Percentiles rank a stretch among this genome's conserved stretches.
Evolutionary conservation across 35 echinoderm and acorn worm species (phyloP).

Genomic region (Lytechinus pictus): DNA sequence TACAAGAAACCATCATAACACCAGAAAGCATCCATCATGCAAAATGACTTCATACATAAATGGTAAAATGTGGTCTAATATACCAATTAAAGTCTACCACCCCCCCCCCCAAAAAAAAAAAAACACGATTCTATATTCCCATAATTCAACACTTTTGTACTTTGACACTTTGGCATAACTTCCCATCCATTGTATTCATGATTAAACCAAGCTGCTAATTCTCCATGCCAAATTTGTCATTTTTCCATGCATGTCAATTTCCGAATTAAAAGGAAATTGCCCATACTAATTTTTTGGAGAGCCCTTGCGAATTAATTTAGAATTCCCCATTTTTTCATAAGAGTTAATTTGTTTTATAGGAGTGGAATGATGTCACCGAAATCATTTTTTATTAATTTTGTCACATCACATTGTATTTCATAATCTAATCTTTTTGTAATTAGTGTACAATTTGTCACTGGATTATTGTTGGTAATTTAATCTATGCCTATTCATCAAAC

Average conservation of each 20-base stretch:
- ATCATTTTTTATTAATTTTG: neutral
- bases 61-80: no score
- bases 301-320: neutral
- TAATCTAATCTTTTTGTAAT: neutral
- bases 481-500: neutral
- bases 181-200: neutral
- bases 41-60: no score
- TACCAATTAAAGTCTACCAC: no score
- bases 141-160: neutral
- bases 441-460: neutral
- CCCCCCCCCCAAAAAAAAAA: no score
- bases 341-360: neutral
- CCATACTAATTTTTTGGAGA: neutral
- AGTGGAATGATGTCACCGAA: neutral
- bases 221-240: neutral
- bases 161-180: neutral
- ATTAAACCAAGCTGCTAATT: neutral
- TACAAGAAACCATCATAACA: no score
- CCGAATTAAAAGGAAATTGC: neutral
- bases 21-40: no score
- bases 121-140: neutral
- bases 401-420: neutral
- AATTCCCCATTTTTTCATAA: neutral
- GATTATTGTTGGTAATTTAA: neutral
- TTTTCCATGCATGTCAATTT: neutral